Conservation (phyloP, 1,140 invertebrate genomes). For the Habropoda laboriosa region DNA sequence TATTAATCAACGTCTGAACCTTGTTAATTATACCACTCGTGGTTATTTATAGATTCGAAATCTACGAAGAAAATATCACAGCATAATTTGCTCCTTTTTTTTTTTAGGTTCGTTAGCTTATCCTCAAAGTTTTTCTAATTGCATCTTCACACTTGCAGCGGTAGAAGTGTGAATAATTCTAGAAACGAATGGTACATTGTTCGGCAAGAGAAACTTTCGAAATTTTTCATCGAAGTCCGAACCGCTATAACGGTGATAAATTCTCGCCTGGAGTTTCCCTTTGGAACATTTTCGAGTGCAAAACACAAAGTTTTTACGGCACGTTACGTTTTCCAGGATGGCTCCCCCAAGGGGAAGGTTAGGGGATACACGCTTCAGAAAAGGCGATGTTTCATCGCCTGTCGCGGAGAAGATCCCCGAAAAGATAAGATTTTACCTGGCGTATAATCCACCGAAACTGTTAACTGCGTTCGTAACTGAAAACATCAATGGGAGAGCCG, state of each 20-base stretch:
- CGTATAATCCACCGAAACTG: constrained; percentile 28
- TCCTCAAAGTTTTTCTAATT: not conserved
- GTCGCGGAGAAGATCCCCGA: constrained; percentile 1
- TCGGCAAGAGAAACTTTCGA: too few species aligned
- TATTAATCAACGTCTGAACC: not conserved
- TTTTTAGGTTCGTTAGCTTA: not conserved
- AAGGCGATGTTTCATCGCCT: constrained; percentile 40
- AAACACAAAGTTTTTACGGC: not conserved
- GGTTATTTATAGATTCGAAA: not conserved
- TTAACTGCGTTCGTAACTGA: constrained; percentile 28
- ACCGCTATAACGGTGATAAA: not conserved
- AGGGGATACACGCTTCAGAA: not conserved
- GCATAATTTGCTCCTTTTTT: not conserved
- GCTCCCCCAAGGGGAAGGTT: too few species aligned
- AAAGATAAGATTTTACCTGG: constrained; percentile 42
- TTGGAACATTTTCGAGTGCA: not conserved
- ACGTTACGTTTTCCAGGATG: not conserved
- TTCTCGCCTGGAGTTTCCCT: not conserved
- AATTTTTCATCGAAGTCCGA: too few species aligned
- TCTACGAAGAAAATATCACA: not conserved
- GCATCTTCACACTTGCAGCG: too few species aligned
- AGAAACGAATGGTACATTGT: too few species aligned
- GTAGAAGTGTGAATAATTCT: too few species aligned
- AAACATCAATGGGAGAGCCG: constrained; percentile 28
- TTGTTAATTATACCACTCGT: not conserved